A percentile compares a stretch with the other conserved stretches of the same genome.
These are phyloP conservation scores for Melanostoma mellinum DNA, from an alignment of 2,888 invertebrate species.

Conservation along the genomic window DNA sequence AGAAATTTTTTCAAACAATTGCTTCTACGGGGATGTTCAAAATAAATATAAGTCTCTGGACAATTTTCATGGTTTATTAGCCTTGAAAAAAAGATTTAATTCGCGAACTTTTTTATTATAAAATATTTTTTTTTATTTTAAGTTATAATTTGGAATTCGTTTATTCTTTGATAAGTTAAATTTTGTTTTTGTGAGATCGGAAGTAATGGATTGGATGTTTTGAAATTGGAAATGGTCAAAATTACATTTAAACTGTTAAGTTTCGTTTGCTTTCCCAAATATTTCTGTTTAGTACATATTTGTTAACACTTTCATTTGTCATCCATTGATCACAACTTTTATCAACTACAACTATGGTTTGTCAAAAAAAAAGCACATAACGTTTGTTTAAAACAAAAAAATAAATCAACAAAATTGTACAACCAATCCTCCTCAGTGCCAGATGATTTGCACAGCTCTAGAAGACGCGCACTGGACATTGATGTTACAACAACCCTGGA, in stretches of 20 bases:
- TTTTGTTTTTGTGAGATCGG: too few species aligned
- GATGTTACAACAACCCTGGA: slow-evolving; percentile 89
- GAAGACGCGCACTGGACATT: slow-evolving; percentile 87
- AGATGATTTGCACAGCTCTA: slow-evolving; percentile 88
- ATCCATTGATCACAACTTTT: slow-evolving; percentile 30
- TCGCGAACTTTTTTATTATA: too few species aligned
- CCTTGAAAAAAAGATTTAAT: too few species aligned
- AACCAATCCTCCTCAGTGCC: slow-evolving; percentile 84
- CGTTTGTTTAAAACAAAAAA: slow-evolving; percentile 16
- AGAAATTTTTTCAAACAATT: too few species aligned
- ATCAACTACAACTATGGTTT: slow-evolving; percentile 14
- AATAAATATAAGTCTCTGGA: too few species aligned
- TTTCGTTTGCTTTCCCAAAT: background rate
- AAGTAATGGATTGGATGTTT: too few species aligned
- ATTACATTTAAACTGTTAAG: background rate
- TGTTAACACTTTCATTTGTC: slow-evolving; percentile 35
- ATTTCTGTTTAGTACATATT: background rate
- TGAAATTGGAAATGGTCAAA: too few species aligned
- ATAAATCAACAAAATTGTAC: slow-evolving; percentile 27
- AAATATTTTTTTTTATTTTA: too few species aligned
- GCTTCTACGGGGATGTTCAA: too few species aligned
- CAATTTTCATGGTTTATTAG: too few species aligned
- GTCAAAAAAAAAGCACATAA: slow-evolving; percentile 55
- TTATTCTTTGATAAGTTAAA: too few species aligned
- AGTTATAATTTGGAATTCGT: too few species aligned